phyloP scores from a whole-genome alignment of 2,797 vertebrate species.

The Typhlichthys subterraneus region DNA sequence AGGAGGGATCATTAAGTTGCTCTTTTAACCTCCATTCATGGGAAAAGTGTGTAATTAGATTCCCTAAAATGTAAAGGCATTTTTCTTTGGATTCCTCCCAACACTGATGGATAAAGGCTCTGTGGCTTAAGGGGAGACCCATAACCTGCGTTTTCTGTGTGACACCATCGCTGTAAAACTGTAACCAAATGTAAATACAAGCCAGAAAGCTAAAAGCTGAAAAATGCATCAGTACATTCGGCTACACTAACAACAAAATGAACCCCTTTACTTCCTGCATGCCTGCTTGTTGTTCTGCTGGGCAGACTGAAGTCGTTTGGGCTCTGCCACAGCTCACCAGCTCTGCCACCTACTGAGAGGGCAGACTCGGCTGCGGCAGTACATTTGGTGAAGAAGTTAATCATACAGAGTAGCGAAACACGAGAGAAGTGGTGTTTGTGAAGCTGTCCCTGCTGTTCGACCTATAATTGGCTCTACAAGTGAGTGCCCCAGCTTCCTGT shows the following conservation, averaged over 20 bases:
- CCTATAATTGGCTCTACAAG: constrained; percentile 78
- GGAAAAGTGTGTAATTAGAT: constrained; percentile 70
- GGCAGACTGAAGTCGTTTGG: constrained; percentile 36
- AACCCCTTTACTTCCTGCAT: constrained; percentile 21
- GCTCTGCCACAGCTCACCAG: constrained; percentile 60
- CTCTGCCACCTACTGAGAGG: constrained; percentile 70
- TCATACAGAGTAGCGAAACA: constrained; percentile 78
- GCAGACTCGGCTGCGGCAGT: constrained; percentile 68
- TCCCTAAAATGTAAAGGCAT: constrained; percentile 58
- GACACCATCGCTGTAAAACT: constrained; percentile 62
- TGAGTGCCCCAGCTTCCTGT: constrained; percentile 82
- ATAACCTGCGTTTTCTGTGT: constrained; percentile 60
- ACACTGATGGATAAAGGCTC: constrained; percentile 40
- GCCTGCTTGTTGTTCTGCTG: constrained; percentile 48
- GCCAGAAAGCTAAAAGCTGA: constrained; percentile 60
- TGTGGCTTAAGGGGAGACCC: constrained; percentile 54
- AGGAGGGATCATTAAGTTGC: constrained; percentile 66
- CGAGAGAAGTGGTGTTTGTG: constrained; percentile 81
- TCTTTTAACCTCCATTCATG: constrained; percentile 63
- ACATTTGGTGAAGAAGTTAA: constrained; percentile 77
- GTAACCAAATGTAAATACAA: constrained; percentile 54
- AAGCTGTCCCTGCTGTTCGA: constrained; percentile 76
- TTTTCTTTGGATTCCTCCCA: constrained; percentile 60
- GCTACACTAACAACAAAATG: constrained; percentile 51
- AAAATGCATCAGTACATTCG: constrained; percentile 57